Conservation (phyloP, 2,888 invertebrate genomes). For the Cheiracanthium punctorium region DNA sequence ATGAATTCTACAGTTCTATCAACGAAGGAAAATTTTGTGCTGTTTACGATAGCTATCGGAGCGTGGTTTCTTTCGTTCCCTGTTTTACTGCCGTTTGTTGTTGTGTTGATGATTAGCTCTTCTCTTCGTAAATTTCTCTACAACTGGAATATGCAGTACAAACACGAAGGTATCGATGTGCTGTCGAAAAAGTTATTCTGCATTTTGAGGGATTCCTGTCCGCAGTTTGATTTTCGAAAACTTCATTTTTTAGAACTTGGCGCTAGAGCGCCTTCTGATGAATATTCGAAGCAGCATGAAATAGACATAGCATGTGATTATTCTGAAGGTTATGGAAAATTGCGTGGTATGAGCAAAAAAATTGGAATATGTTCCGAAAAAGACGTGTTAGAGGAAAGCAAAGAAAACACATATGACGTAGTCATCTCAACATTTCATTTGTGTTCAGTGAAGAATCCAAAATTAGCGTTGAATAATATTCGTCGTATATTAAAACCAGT, state of each 20-base stretch:
- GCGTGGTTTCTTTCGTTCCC: background rate
- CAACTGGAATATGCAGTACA: background rate
- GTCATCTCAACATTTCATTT: constrained; percentile 13
- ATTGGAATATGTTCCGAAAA: background rate
- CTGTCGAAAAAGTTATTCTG: background rate
- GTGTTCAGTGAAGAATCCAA: constrained; percentile 1
- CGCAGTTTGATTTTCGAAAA: constrained; percentile 4
- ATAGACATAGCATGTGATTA: background rate
- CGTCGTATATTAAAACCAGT: constrained; percentile 12
- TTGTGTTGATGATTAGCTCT: background rate
- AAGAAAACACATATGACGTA: background rate
- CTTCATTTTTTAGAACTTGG: constrained; percentile 1
- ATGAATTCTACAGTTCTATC: background rate
- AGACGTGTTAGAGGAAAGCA: background rate
- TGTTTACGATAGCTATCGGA: background rate
- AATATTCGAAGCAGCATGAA: background rate
- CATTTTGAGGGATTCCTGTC: background rate
- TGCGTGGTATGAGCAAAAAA: background rate
- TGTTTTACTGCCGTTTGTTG: background rate
- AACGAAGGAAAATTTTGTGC: background rate
- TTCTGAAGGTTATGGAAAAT: background rate
- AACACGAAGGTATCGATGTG: background rate
- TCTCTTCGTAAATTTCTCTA: background rate
- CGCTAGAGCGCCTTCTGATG: background rate
- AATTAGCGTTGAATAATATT: background rate